phyloP scores from a whole-genome alignment of 2,797 vertebrate species.

The Molossus molossus region DNA sequence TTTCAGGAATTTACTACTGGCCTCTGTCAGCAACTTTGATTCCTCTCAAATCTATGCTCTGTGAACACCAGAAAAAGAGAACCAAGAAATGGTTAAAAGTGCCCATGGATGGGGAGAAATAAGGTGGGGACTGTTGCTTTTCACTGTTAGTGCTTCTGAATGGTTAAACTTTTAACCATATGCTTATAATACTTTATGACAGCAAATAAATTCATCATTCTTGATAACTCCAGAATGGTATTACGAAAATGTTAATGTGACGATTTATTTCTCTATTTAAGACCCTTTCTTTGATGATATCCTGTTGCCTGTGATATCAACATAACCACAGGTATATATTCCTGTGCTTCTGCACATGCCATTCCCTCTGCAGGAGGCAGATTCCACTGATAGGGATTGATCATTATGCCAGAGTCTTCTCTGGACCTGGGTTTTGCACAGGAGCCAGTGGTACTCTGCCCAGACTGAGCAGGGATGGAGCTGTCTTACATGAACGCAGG shows the following conservation, averaged over 20 bases:
- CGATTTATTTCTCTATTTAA: not conserved
- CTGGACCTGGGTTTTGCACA: not conserved
- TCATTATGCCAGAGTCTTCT: not conserved
- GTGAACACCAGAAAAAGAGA: not conserved
- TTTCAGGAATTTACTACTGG: not conserved
- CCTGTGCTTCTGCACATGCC: not conserved
- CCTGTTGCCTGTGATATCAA: not conserved
- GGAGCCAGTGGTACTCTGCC: not conserved
- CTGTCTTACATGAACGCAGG: not conserved
- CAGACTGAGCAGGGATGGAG: not conserved
- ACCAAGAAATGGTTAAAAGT: slow-evolving; percentile 20
- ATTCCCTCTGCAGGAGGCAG: not conserved
- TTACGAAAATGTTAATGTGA: not conserved
- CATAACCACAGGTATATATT: not conserved
- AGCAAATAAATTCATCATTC: slow-evolving; percentile 35
- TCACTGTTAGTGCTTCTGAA: not conserved
- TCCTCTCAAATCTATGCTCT: not conserved
- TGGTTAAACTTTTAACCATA: not conserved
- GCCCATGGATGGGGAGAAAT: not conserved
- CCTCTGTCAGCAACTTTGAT: not conserved
- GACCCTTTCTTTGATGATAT: not conserved
- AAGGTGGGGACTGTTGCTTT: not conserved
- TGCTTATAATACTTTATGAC: slow-evolving; percentile 32
- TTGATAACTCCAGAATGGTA: not conserved
- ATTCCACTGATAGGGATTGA: not conserved